Evolutionary conservation across 2,113 vertebrate genomes (phyloP).

Genomic region (Carettochelys insculpta): DNA sequence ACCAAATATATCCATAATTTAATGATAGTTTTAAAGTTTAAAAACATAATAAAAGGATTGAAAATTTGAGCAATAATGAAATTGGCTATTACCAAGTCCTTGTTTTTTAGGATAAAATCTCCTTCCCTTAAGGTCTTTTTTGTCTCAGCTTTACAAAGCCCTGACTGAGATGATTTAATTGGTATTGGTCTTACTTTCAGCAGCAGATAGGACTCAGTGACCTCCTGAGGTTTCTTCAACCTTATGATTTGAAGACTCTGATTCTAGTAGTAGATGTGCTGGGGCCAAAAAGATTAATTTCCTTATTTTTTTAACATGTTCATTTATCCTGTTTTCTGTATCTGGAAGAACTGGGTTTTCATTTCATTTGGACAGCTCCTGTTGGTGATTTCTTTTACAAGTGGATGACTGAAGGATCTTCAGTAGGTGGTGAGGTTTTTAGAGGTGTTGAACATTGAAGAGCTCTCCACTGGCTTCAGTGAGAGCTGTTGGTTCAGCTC

Average conservation of each 20-base stretch:
- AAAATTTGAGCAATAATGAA: not conserved
- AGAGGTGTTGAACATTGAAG: not conserved
- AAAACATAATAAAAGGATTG: not conserved
- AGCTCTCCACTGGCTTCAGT: not conserved
- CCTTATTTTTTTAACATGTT: not conserved
- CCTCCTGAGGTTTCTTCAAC: no score
- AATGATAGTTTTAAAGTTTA: not conserved
- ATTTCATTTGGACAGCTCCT: fast-evolving
- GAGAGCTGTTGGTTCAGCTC: not conserved
- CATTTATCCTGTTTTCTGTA: not conserved
- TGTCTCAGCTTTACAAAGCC: no score
- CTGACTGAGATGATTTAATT: no score
- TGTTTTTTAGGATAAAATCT: no score
- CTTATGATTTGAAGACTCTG: no score
- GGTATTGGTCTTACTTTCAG: no score
- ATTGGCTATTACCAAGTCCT: not conserved
- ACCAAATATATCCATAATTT: not conserved
- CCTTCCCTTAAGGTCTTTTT: no score
- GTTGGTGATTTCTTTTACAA: not conserved
- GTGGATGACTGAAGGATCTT: not conserved
- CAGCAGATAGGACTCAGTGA: no score
- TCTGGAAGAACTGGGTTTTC: not conserved
- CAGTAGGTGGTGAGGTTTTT: not conserved
- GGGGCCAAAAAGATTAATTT: not conserved
- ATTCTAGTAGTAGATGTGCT: not conserved